These are phyloP conservation scores for Erebia aethiops DNA, from an alignment of 2,888 invertebrate genomes.

Conservation along the genomic window DNA sequence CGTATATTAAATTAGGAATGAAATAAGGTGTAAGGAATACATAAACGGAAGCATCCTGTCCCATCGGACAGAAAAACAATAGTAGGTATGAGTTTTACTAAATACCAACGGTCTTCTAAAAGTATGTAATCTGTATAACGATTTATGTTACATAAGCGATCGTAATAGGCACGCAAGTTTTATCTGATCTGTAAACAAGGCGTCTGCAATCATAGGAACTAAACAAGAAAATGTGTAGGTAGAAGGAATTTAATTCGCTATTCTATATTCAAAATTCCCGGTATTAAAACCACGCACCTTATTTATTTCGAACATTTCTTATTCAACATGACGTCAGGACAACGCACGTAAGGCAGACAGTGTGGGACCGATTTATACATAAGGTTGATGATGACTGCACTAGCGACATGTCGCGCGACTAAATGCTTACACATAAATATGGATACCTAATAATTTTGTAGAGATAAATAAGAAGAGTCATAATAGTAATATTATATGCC, in stretches of 20 bases:
- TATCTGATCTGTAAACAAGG: no score
- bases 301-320: constrained; percentile 41
- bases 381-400: constrained; percentile 28
- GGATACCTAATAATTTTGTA: background rate
- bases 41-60: no score
- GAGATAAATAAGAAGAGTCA: background rate
- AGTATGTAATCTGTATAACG: no score
- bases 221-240: background rate
- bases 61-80: no score
- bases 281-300: constrained; percentile 34
- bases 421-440: background rate
- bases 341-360: constrained; percentile 69
- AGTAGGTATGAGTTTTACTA: no score
- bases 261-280: constrained; percentile 24
- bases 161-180: background rate
- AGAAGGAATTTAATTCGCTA: constrained; percentile 1
- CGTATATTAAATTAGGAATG: no score
- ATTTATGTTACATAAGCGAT: no score
- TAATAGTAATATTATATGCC: background rate
- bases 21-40: no score
- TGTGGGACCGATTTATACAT: constrained; percentile 68
- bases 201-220: background rate
- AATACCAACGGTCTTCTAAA: no score
- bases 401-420: background rate
- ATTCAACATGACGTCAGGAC: constrained; percentile 57